These are phyloP conservation scores for Girardia tigrina DNA, from an alignment of 2,888 invertebrate genomes.

Conservation along the genomic window DNA sequence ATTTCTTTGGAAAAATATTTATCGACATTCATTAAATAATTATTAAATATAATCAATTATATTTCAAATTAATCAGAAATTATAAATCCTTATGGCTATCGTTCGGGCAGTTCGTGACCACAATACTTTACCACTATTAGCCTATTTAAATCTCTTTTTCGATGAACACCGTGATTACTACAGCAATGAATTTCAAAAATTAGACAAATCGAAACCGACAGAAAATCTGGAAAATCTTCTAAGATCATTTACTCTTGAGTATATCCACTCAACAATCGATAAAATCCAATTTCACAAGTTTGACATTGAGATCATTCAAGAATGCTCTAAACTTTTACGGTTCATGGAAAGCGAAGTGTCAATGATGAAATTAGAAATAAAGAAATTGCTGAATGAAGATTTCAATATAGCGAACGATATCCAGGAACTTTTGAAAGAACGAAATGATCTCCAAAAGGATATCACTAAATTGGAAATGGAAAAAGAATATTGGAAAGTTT, in stretches of 20 bases:
- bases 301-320: not conserved
- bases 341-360: not conserved
- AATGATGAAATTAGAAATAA: not conserved
- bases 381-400: not conserved
- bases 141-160: not conserved
- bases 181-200: not conserved
- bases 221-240: not conserved
- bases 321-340: not conserved
- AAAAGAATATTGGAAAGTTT: conserved; percentile 9
- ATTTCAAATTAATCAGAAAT: too few relatives aligned
- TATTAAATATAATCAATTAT: too few relatives aligned
- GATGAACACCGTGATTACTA: not conserved
- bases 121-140: not conserved
- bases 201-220: not conserved
- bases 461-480: conserved; percentile 4
- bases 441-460: not conserved
- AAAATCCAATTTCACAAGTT: not conserved
- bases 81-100: too few relatives aligned
- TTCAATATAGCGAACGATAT: not conserved
- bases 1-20: too few relatives aligned
- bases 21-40: too few relatives aligned
- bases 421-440: not conserved
- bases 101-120: not conserved
- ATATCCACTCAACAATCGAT: not conserved
- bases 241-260: not conserved